A percentile compares a stretch with the other conserved stretches of the same genome.
Conservation (phyloP, 2,797 vertebrate genomes). For the Clarias platycephalus region DNA sequence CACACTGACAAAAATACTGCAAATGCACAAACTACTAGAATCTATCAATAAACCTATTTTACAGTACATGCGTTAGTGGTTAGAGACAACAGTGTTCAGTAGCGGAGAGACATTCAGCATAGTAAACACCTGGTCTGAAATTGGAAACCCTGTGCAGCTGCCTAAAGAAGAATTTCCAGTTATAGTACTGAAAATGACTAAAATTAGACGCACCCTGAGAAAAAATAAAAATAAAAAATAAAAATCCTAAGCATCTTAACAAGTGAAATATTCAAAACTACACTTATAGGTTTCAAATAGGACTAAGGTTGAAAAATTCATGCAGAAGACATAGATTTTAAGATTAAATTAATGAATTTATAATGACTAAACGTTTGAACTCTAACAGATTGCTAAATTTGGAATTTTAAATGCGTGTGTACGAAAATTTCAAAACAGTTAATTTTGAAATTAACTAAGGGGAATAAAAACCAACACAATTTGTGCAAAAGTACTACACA, state of each 20-base stretch:
- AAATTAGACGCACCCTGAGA: neutral
- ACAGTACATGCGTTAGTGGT: neutral
- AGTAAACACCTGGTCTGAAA: conserved; percentile 61
- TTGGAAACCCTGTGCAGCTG: conserved; percentile 63
- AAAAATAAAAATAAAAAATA: no score
- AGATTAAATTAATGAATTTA: neutral
- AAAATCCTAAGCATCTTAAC: no score
- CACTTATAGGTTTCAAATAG: neutral
- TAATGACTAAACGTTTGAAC: neutral
- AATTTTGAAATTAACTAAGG: no score
- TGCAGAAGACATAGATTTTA: neutral
- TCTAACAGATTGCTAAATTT: neutral
- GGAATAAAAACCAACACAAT: neutral
- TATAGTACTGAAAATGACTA: conserved; percentile 6
- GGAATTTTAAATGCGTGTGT: neutral
- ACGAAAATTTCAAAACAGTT: neutral
- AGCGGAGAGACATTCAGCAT: conserved; percentile 1
- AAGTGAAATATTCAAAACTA: no score
- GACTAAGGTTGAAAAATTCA: neutral
- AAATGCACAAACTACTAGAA: neutral
- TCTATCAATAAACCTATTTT: neutral
- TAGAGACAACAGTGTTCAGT: neutral
- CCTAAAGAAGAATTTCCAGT: conserved; percentile 50
- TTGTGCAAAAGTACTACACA: neutral
- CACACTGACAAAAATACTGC: neutral